Base-by-base conservation (phyloP, 2,113 vertebrate species). In the Microcebus lehilahytsara region DNA sequence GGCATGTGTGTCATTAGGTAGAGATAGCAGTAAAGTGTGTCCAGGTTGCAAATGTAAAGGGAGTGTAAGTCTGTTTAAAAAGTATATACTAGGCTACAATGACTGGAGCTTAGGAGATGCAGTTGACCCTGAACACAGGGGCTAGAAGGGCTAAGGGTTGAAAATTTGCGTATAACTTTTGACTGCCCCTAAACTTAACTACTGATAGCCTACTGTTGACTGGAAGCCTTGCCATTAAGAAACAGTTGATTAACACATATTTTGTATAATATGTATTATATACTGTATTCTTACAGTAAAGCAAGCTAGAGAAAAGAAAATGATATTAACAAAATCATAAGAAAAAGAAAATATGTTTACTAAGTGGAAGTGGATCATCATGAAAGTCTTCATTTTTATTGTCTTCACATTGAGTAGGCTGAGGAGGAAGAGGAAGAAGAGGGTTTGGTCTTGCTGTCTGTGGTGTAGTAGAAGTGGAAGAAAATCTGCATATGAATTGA, bases 1-100 rank as follows among this genome's bases (percentile, higher is more conserved):
- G 11, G 25, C 3, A 23, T 11, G 0, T 11, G 0, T 40, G 19
- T 46, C 30, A 17, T 27, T 12, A 64, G n/a, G 17, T 34, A 49
- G 75, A 46, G 60, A 49, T 53, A 20, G 1, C 23, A 60, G 6
- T 32, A 9, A 64, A 79, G 72, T 14, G 13, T 62, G 19, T 64
- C 2, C 12, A 74, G 23, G 23, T 46, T n/a, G 8, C 58, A 78
- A 71, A 69, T 60, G 11, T 27, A 67, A 22, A 37, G 19, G 58
- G 11, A 37, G 12, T 23, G 2, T 71, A 64, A 60, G 13, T 20
- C 10, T 91, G 12, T 60, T 34, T 46, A 71, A 34, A 56, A 96
- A 81, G 72, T 3, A 19, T 13, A 11, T 46, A 12, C 3, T 46
- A 71, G n/a, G 23, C 6, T 5, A 40, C 30, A 40, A 7, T 69